Evolutionary conservation across 2,113 vertebrate genomes (phyloP).

Genomic region (Sinocyclocheilus anshuiensis): DNA sequence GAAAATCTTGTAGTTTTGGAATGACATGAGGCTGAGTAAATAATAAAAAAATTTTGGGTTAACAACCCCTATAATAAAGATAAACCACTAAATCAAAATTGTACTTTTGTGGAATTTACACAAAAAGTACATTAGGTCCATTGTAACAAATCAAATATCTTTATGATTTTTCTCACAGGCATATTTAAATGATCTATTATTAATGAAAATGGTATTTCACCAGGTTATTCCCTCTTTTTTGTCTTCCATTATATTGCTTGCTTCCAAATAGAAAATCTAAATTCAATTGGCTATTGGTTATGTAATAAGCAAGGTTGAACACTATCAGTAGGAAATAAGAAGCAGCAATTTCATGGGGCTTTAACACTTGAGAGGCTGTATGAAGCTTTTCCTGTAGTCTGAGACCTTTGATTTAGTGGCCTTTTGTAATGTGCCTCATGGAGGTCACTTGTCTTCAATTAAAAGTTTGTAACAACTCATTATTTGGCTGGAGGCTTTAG

Average conservation of each 20-base stretch:
- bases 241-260: background rate
- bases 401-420: background rate
- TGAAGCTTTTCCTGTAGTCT: background rate
- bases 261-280: background rate
- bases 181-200: too few species aligned
- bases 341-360: background rate
- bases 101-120: too few species aligned
- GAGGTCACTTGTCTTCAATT: background rate
- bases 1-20: too few species aligned
- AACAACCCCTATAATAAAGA: background rate
- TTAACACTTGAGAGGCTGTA: background rate
- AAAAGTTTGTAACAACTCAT: background rate
- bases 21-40: too few species aligned
- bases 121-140: too few species aligned
- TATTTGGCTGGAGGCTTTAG: background rate
- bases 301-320: background rate
- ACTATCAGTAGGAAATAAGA: background rate
- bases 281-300: background rate
- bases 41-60: background rate
- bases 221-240: background rate
- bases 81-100: background rate
- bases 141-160: too few species aligned
- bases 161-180: too few species aligned
- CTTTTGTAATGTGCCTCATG: background rate
- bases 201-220: too few species aligned